phyloP scores from a whole-genome alignment of 2,888 invertebrate species.

The Folsomia candida region DNA sequence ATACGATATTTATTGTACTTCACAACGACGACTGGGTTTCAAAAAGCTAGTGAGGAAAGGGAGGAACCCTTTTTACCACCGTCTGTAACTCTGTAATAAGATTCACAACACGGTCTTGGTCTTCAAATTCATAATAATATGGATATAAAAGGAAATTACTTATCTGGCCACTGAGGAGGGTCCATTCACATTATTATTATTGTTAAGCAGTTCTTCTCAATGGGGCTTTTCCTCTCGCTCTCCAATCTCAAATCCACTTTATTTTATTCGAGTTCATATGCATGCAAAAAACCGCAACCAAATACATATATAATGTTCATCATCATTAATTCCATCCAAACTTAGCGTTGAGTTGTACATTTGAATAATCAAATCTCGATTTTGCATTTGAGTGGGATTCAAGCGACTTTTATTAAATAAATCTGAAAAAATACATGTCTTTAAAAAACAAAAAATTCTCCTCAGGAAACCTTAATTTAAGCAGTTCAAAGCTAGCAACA shows the following conservation, averaged over 20 bases:
- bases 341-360: no score
- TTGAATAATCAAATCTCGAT: no score
- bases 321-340: background rate
- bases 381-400: no score
- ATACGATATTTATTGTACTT: slow-evolving; percentile 9
- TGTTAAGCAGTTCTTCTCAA: background rate
- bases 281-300: background rate
- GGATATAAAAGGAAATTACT: slow-evolving; percentile 22
- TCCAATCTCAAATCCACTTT: background rate
- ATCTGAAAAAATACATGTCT: no score
- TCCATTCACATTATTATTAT: slow-evolving; percentile 14
- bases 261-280: background rate
- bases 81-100: background rate
- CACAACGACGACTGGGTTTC: slow-evolving; percentile 5
- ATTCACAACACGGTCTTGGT: background rate
- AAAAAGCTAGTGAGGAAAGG: slow-evolving; percentile 10
- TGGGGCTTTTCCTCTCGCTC: no score
- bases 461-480: no score
- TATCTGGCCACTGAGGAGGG: slow-evolving; percentile 18
- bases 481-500: no score
- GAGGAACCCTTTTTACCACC: slow-evolving; percentile 17
- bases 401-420: no score
- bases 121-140: slow-evolving; percentile 19
- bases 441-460: no score
- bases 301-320: background rate